Evolutionary conservation across 2,888 invertebrate species (phyloP).

Genomic region (Caenorhabditis japonica): DNA sequence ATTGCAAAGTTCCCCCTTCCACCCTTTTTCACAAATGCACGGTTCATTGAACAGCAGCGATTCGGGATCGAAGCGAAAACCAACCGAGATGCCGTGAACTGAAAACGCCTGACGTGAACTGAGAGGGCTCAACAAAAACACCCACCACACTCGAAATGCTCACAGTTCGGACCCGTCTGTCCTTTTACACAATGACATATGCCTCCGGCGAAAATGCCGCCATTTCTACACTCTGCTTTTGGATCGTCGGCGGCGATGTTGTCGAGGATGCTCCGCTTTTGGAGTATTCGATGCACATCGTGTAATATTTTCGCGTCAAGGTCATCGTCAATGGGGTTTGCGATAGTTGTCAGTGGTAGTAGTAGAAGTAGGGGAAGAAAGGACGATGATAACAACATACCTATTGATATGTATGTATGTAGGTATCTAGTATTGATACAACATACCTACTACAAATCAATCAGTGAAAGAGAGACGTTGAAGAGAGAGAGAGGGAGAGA

Average conservation of each 20-base stretch:
- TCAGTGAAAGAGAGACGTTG: background rate
- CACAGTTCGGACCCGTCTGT: slow-evolving; percentile 65
- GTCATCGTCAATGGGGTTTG: background rate
- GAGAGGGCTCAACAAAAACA: background rate
- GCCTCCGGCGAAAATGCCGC: slow-evolving; percentile 61
- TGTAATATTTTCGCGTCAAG: slow-evolving; percentile 10
- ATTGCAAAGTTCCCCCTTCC: slow-evolving; percentile 72
- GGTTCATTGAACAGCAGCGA: slow-evolving; percentile 65
- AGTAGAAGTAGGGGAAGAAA: slow-evolving; percentile 10
- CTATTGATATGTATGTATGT: slow-evolving; percentile 2
- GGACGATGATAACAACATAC: slow-evolving; percentile 28
- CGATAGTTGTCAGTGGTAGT: slow-evolving; percentile 14
- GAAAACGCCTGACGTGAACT: no score
- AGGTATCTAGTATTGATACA: slow-evolving; percentile 19
- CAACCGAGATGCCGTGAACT: slow-evolving; percentile 70
- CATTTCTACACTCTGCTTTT: slow-evolving; percentile 56
- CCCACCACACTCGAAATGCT: slow-evolving; percentile 70
- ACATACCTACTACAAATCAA: background rate
- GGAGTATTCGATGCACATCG: slow-evolving; percentile 40
- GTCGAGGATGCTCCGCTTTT: slow-evolving; percentile 57
- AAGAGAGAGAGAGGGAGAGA: slow-evolving; percentile 1
- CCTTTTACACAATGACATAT: slow-evolving; percentile 69
- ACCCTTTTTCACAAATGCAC: slow-evolving; percentile 69
- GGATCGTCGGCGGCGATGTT: slow-evolving; percentile 60
- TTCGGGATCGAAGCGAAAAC: slow-evolving; percentile 69